Evolutionary conservation across 1,140 invertebrate genomes (phyloP), one percentile per base, ranked within the genome.

Genomic region (Halictus rubicundus): DNA sequence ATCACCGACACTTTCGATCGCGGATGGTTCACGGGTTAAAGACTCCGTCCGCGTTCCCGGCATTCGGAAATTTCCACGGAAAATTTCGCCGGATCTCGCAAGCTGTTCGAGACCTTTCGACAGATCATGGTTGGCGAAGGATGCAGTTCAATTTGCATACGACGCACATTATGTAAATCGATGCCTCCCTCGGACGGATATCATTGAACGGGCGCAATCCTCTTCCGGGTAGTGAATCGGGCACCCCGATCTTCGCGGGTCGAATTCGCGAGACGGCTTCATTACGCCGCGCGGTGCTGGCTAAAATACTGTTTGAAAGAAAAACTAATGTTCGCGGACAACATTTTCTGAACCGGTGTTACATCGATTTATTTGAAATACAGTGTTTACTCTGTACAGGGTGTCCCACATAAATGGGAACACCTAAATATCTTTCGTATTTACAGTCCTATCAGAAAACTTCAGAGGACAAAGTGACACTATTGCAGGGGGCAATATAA

Each of bases 151-250:
- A 88, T 89, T 89, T 88, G 82, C 87, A 88, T 88, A 52, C 68
- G 68, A 78, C 80, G 83, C 83, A 83, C 83, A 88, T 88, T 88
- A 89, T 88, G 82, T 61, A 88, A 87, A 89, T 84, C 75, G 49
- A 68, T 16, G 63, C 42, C 9, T 27, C 57, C 10, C 57, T 49
- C 60, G 57, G 49, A 61, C 65, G 39, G 61, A 70, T 65, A 82
- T 69, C 80, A 64, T 63, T 14, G 65, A 27, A 42, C 61, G 23
- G 23, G 6, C n/a, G 52, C 46, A 39, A 49, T 78, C 75, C 61
- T 23, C 39, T 37, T 54, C 60, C 69, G 16, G 19, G n/a, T 32
- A 23, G 49, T 71, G 37, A 75, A 80, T 76, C 39, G 61, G 37
- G 23, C 9, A 23, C n/a, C 46, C 12, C 23, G 65, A 59, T 79